Base-by-base conservation (phyloP, 2,113 vertebrate genomes). In the Heterotilapia buettikoferi region DNA sequence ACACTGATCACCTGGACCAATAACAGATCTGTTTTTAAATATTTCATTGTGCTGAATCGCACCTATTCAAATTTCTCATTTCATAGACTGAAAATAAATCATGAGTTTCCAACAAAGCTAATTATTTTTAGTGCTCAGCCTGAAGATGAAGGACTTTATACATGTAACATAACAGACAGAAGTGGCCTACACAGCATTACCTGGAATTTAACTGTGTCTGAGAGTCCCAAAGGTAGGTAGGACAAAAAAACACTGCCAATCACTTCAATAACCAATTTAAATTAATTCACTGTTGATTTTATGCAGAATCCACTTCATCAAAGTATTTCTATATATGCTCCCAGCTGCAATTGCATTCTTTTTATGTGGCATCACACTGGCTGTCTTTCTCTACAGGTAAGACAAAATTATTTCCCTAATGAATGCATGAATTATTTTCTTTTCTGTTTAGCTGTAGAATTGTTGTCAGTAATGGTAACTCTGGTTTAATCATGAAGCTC, bases 1-100 rank as follows among this genome's bases (percentile, higher is more conserved):
- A 53, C 50, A 5, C 19, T 7, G 2, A 50, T 50, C 47, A 3
- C 50, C 50, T 53, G 19, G 50, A 53, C 19, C 50, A 53, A 53
- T 8, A 7, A 7, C 7, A 5, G 19, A 53, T 53, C 18, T 10
- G 4, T 79, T 21, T 5, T n/a, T 50, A 61, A 0, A 0, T 3
- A 86, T 68, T 1, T 0, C 0, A 0, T 3, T 2, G 0, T 0
- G 11, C 0, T 0, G 0, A 82, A 93, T 71, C 0, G 0, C 6
- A 89, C 1, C 11, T 1, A 7, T 40, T 82, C 84, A 24, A 91
- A 90, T 83, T 82, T 93, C 3, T 43, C 86, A 18, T 84, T 68
- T 63, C 2, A 79, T 7, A 87, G 50, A 63, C 1, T 92, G 40
- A 61, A 1, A 56, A 84, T 92, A 86, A 47, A 92, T 5, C 0